Base-by-base conservation (phyloP, 2,113 vertebrate species). In the Crotophaga sulcirostris region DNA sequence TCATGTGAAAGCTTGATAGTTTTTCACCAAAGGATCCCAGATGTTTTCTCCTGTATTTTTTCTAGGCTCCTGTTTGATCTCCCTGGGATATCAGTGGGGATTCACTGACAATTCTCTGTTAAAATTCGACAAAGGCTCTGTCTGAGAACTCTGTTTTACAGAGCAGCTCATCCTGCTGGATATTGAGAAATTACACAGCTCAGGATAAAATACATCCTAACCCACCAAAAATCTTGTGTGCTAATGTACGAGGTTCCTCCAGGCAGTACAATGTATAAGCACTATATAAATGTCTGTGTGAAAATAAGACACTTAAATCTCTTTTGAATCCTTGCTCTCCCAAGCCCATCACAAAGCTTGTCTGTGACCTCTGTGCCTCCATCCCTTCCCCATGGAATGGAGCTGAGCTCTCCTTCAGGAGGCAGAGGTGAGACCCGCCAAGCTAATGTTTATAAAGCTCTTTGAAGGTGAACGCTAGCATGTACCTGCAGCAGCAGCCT, bases 1-100 rank as follows among this genome's bases (percentile, higher is more conserved):
- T 90, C 66, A 67, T 83, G 3, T 25, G 31, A 29, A 33, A 49
- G 44, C 88, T 58, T 26, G 58, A 60, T 36, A 72, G 40, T 23
- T 95, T 89, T 47, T 8, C 34, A 67, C 75, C 55, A 28, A 54
- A 96, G 31, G 29, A 74, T 78, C 23, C 45, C 33, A 63, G 59
- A 70, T 86, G 64, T 33, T 84, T 94, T 86, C 63, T 69, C 40
- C 79, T 84, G 60, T 58, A 47, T 78, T 79, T 83, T 92, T 83
- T n/a, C 56, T 20, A 49, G 40, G 40, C 45, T 62, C 19, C 40
- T 89, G 16, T 91, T 91, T 94, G 74, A 95, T 89, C 77, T 95
- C 73, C 34, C 44, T 45, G 12, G 69, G 77, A 84, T 52, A 79
- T 60, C 77, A 40, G 49, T 34, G 45, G 44, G 44, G 76, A 72